These are phyloP conservation scores for Melanotus villosus DNA, from an alignment of 2,888 invertebrate genomes.

Conservation along the genomic window DNA sequence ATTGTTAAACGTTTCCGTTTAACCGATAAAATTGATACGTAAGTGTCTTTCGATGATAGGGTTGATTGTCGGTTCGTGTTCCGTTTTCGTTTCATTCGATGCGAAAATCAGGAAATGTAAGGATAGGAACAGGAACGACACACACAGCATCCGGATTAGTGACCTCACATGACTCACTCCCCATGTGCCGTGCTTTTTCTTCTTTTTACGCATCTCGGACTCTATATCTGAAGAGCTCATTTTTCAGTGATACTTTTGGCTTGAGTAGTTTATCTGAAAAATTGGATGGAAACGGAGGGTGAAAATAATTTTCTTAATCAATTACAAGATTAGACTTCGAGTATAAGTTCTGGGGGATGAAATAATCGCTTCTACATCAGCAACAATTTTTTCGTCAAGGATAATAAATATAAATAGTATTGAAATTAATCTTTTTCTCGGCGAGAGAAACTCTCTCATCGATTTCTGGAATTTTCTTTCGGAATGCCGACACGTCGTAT, in stretches of 20 bases:
- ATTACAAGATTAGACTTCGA: constrained; percentile 18
- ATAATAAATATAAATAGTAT: constrained; percentile 16
- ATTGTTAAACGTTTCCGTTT: too few relatives aligned
- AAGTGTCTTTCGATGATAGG: constrained; percentile 1
- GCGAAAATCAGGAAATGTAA: constrained; percentile 37
- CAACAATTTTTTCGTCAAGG: constrained; percentile 8
- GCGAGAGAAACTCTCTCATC: too few relatives aligned
- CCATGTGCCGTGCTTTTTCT: constrained; percentile 33
- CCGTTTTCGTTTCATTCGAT: constrained; percentile 26
- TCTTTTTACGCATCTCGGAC: constrained; percentile 19
- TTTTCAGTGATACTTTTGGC: constrained; percentile 24
- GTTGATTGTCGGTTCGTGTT: constrained; percentile 28
- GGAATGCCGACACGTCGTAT: too few relatives aligned
- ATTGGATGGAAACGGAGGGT: constrained; percentile 16
- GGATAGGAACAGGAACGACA: constrained; percentile 31
- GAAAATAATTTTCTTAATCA: constrained; percentile 22
- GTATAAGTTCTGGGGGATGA: background rate
- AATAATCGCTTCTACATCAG: constrained; percentile 16
- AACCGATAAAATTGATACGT: background rate
- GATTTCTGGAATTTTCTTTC: too few relatives aligned
- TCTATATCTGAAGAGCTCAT: constrained; percentile 23
- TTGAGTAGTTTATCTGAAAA: constrained; percentile 15
- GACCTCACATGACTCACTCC: constrained; percentile 42
- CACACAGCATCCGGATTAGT: constrained; percentile 40
- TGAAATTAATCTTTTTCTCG: constrained; percentile 3